Evolutionary conservation across 2,888 invertebrate species (phyloP), one percentile per base, ranked within the genome.

Genomic region (Sisyra nigra): DNA sequence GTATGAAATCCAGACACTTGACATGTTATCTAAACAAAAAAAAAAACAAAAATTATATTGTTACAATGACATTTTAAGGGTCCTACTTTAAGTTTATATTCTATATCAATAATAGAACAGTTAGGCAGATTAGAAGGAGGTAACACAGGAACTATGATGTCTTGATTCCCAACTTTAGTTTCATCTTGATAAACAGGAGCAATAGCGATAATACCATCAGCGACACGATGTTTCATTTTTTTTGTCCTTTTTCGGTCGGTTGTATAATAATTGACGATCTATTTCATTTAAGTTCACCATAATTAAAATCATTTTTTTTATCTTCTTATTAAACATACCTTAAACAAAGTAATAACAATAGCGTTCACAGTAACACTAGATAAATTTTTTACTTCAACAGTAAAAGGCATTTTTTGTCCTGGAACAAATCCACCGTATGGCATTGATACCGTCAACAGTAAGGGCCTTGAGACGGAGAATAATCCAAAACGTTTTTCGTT

Each of bases 81-180:
- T 13, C 5, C 10, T 37, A 82, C 76, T 65, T 78, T 74, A 31
- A 85, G 57, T 53, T 75, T 74, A 59, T 85, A 84, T 54, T 80
- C 77, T 51, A 84, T 62, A 57, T 83, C 77, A 50, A 85, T 84
- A 35, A 85, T 71, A 42, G 73, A 71, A 55, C 85, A 85, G 55
- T 81, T 79, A 13, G 74, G 68, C 11, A 85, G 67, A 63, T 82
- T 82, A 1, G 84, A 81, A 1, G 84, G 83, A 7, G 85, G 84
- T 52, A 83, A 60, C 3, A 83, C 71, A 2, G 85, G 84, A 45
- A 85, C 67, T 49, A 75, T 73, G 48, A 85, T 60, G 41, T 65
- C 68, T 50, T 82, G 67, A 40, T 69, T 69, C 68, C 75, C 80
- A 43, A 71, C 72, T 42, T 73, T 74, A 2, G 72, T 74, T 31